Evolutionary conservation across 1,140 invertebrate genomes (phyloP), one percentile per base, ranked within the genome.

Genomic region (Ostrea denselamellosa): DNA sequence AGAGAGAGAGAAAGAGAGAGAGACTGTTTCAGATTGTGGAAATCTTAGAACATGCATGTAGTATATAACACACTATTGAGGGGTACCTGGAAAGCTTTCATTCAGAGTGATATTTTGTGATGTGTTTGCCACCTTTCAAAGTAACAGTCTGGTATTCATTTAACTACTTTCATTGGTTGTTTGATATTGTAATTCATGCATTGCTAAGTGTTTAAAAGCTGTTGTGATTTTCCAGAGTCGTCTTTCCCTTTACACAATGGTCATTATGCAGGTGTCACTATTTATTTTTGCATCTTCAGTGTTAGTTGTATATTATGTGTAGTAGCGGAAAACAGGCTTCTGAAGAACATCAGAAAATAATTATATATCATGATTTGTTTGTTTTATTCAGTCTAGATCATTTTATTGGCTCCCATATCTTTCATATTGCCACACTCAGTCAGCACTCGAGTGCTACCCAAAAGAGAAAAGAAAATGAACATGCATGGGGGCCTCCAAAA

Each of bases 311-410:
- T 28, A 28, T 77, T 77, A 77, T 5, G 34, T 77, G 68, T 34
- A 28, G 68, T 77, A 77, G 22, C 25, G 25, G 8, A 77, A 28
- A 28, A 77, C 68, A 28, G 9, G 25, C 22, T 77, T 34, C 12
- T 77, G 68, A 25, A 22, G 25, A 9, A 77, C 28, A 77, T 77
- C 68, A 77, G 28, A 77, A 77, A 77, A 77, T 77, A 77, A 77
- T 77, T 77, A 77, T 77, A 77, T 77, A 77, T 77, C 68, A 77
- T 77, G 68, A 77, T 28, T 12, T 77, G 68, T 77, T 77, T 77
- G 28, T 77, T 25, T 77, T 34, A 77, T 77, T 77, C 68, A 77
- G 25, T 77, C 25, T 34, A 28, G 25, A 77, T 77, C 25, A 77
- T 77, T 77, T 77, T 77, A 77, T 77, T 28, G 68, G 68, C 25